A percentile compares a stretch with the other conserved stretches of the same genome.
phyloP scores from a whole-genome alignment of 1,140 invertebrate genomes.

The Lasaia peninsularis region DNA sequence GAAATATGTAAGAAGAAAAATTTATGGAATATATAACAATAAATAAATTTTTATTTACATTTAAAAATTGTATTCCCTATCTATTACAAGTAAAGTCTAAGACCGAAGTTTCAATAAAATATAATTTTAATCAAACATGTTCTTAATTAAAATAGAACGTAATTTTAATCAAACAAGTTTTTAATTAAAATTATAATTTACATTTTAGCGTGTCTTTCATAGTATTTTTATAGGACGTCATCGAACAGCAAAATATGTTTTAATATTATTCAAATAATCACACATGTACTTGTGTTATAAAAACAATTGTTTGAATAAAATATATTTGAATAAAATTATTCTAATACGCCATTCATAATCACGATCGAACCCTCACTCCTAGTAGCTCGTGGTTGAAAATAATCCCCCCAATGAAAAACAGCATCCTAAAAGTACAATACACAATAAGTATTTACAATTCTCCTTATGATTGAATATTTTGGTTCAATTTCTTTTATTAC shows the following conservation, averaged over 20 bases:
- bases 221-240: neutral
- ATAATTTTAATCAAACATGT: neutral
- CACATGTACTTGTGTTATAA: neutral
- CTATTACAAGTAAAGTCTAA: conserved; percentile 43
- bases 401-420: conserved; percentile 56
- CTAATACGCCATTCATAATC: neutral
- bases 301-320: too few species aligned
- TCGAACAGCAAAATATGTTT: neutral
- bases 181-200: conserved; percentile 18
- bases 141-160: neutral
- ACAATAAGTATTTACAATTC: conserved; percentile 66
- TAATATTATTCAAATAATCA: conserved; percentile 4
- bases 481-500: conserved; percentile 38
- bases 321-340: too few species aligned
- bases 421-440: conserved; percentile 60
- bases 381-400: conserved; percentile 46
- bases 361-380: conserved; percentile 1
- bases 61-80: conserved; percentile 68
- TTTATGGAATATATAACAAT: conserved; percentile 74
- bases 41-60: conserved; percentile 77
- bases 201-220: conserved; percentile 9
- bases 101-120: neutral
- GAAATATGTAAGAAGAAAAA: conserved; percentile 70
- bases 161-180: neutral
- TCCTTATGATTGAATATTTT: conserved; percentile 37